Conservation (phyloP, 2,888 invertebrate genomes). For the Tribolium freemani region DNA sequence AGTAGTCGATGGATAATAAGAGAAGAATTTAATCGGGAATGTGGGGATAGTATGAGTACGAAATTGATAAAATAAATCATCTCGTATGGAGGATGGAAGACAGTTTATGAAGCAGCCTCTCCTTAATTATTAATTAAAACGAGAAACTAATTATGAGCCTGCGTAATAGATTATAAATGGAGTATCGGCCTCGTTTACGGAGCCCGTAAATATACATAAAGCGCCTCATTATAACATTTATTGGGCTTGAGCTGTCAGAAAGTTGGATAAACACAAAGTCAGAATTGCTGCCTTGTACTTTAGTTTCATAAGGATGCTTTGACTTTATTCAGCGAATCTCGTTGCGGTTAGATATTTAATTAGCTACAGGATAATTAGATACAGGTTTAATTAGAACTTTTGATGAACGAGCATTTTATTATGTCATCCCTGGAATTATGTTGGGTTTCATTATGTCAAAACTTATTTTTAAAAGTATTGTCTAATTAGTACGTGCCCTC, state of each 20-base stretch:
- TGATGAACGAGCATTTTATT: conserved; percentile 66
- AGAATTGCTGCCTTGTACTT: conserved; percentile 64
- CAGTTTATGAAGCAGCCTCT: conserved; percentile 60
- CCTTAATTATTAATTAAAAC: conserved; percentile 67
- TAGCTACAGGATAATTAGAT: conserved; percentile 67
- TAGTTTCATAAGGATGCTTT: conserved; percentile 65
- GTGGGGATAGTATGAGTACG: conserved; percentile 43
- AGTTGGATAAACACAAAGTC: conserved; percentile 65
- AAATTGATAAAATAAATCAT: conserved; percentile 59
- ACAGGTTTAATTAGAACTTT: conserved; percentile 68
- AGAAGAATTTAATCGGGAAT: conserved; percentile 56
- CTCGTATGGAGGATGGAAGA: conserved; percentile 40
- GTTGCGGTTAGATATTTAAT: conserved; percentile 67
- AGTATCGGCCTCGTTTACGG: conserved; percentile 62
- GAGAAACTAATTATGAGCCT: conserved; percentile 66
- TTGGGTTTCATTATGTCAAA: conserved; percentile 55
- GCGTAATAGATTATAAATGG: conserved; percentile 65
- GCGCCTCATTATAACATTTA: conserved; percentile 65
- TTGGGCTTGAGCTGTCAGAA: conserved; percentile 66
- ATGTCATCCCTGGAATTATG: conserved; percentile 56
- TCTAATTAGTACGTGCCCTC: conserved; percentile 58
- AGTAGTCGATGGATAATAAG: conserved; percentile 47
- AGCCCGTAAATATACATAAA: conserved; percentile 62
- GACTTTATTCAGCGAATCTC: conserved; percentile 62
- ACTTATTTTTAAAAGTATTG: conserved; percentile 57